Evolutionary conservation across 1,140 invertebrate species (phyloP), one percentile per base, ranked within the genome.

Genomic region (Drosophila watanabei): DNA sequence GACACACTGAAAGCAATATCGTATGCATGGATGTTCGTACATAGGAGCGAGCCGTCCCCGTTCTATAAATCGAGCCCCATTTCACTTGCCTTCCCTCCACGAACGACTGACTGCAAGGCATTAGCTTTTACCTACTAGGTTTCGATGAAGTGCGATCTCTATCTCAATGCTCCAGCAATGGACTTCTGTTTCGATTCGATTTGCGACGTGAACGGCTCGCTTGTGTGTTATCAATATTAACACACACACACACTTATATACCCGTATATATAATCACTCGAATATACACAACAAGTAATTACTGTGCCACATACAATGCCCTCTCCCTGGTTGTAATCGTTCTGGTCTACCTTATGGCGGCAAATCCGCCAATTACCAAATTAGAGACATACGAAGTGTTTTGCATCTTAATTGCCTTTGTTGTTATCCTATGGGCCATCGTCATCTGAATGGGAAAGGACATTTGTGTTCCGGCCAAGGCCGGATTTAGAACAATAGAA

Each of bases 21-120:
- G 49, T 72, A 61, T 82, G 79, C 77, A 85, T 87, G 79, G 56
- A 62, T 79, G 65, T 75, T 63, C 51, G 45, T 41, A 68, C 56
- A 51, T 24, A 24, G 66, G 14, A 48, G 20, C 59, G 45, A 69
- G 49, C 56, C 51, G 20, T 75, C 16, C 33, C 39, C 43, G 51
- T 65, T 41, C 11, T 13, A n/a, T 56, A 41, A 63, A 78, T 30
- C 52, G 65, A 71, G 46, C 16, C 37, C 30, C 30, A 33, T 24
- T 56, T 24, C 5, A 43, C 48, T 39, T 35, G 49, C 16, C 13
- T 37, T 32, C 16, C 16, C 7, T 51, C 30, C 32, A 30, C 16
- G 16, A 51, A 30, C n/a, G 30, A 52, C 30, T 52, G 49, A 52
- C 30, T 52, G 51, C 64, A 48, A 35, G 24, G 10, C 48, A 32